These are phyloP conservation scores for Scaptodrosophila latifasciaeformis DNA, from an alignment of 2,888 invertebrate genomes.

Conservation along the genomic window DNA sequence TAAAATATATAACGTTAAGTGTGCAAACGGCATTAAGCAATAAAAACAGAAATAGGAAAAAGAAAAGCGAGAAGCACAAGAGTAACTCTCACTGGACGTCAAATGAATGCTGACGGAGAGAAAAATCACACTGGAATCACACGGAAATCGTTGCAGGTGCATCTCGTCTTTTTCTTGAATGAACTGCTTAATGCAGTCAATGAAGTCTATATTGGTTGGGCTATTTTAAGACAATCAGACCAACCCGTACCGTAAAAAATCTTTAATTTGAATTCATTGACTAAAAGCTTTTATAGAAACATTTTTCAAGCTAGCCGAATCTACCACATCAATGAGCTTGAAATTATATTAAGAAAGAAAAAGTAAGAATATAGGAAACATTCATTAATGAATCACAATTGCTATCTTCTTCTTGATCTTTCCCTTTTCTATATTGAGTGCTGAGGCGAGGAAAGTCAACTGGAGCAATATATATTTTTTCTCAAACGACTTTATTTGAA, in stretches of 20 bases:
- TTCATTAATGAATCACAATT: too few relatives aligned
- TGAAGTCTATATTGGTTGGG: too few relatives aligned
- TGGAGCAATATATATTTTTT: too few relatives aligned
- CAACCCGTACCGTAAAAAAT: slow-evolving; percentile 26
- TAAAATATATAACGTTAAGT: slow-evolving; percentile 62
- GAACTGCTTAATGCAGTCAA: slow-evolving; percentile 39
- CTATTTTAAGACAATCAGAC: slow-evolving; percentile 39
- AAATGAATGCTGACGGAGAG: slow-evolving; percentile 70
- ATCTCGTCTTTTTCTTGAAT: slow-evolving; percentile 53
- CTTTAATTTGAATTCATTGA: slow-evolving; percentile 68
- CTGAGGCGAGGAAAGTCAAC: too few relatives aligned
- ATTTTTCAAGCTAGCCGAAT: neutral
- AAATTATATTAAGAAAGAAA: slow-evolving; percentile 33
- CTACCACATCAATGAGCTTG: slow-evolving; percentile 15
- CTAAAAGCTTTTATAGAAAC: slow-evolving; percentile 66
- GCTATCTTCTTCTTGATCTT: too few relatives aligned
- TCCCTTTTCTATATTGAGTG: too few relatives aligned
- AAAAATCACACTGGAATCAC: too few relatives aligned
- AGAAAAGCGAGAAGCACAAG: slow-evolving; percentile 18
- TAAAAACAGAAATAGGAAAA: slow-evolving; percentile 40
- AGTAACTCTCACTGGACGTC: slow-evolving; percentile 42
- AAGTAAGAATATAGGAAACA: too few relatives aligned
- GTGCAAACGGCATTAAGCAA: slow-evolving; percentile 67
- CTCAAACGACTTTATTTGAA: too few relatives aligned
- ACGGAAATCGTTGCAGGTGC: slow-evolving; percentile 59